A percentile compares a stretch with the other conserved stretches of the same genome.
Conservation (phyloP, 2,797 vertebrate genomes). For the Diplodus puntazzo region DNA sequence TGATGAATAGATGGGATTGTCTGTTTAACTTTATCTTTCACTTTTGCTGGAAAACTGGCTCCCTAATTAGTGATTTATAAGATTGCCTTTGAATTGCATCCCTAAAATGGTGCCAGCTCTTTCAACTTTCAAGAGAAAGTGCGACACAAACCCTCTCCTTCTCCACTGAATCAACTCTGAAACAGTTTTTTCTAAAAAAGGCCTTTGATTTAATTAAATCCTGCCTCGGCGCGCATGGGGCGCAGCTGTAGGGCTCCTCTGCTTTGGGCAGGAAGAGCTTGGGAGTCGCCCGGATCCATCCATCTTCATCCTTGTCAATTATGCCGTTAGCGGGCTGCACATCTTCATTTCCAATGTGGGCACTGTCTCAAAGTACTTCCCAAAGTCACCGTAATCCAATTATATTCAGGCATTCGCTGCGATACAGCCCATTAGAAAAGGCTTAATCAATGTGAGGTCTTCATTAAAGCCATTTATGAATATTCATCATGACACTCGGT, state of each 20-base stretch:
- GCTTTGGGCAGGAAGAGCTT: slow-evolving; percentile 61
- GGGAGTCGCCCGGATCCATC: slow-evolving; percentile 73
- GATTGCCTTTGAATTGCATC: slow-evolving; percentile 12
- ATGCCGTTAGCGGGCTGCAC: slow-evolving; percentile 69
- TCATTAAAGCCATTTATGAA: slow-evolving; percentile 81
- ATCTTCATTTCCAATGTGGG: slow-evolving; percentile 80
- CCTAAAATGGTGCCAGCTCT: background rate
- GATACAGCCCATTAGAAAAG: slow-evolving; percentile 79
- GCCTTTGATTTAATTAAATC: slow-evolving; percentile 66
- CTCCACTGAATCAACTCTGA: slow-evolving; percentile 11
- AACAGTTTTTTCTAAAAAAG: slow-evolving; percentile 36
- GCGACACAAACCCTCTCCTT: background rate
- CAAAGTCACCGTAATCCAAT: slow-evolving; percentile 85
- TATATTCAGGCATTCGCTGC: slow-evolving; percentile 72
- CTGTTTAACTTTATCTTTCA: background rate
- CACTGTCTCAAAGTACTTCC: slow-evolving; percentile 81
- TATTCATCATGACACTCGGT: slow-evolving; percentile 76
- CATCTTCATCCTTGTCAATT: slow-evolving; percentile 85
- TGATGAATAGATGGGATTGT: background rate
- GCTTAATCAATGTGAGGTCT: slow-evolving; percentile 82
- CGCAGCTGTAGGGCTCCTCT: slow-evolving; percentile 62
- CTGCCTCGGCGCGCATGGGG: slow-evolving; percentile 27
- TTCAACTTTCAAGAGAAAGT: slow-evolving; percentile 4
- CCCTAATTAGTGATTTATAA: slow-evolving; percentile 1
- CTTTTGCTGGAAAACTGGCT: background rate